Base-by-base conservation (phyloP, 2,888 invertebrate genomes). In the Philhelius pedissequus region DNA sequence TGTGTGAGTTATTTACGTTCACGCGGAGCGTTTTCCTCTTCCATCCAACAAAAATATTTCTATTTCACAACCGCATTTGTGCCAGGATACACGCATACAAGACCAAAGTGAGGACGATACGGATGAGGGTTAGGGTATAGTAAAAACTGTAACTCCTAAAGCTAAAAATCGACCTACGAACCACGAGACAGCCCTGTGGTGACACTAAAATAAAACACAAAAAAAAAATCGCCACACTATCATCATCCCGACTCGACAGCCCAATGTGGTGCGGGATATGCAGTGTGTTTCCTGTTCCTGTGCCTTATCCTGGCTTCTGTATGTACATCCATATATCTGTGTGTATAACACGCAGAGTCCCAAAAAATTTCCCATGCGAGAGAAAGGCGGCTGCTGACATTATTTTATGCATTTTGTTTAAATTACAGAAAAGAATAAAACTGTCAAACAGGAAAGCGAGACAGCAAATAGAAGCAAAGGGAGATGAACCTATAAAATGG, bases 351-450 rank as follows among this genome's bases (percentile, higher is more conserved):
- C 66, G 56, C 50, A 38, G 58, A 81, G 56, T 38, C 62, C 79
- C 79, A 62, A 69, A 83, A 79, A 74, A 78, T 79, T n/a, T 74
- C 78, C 78, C 69, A 78, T 83, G 79, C 83, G 83, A 83, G 74
- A 73, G 66, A 83, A 79, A 73, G 66, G 64, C 71, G 66, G 64
- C 71, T 80, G 84, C 84, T 84, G 83, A 84, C 83, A 84, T 83
- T 83, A 84, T 84, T 84, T 84, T 84, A 84, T 84, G 83, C 83
- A 84, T 75, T 84, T 84, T 79, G 79, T 84, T 84, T 79, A 84
- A 84, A 84, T 84, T 84, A 84, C 83, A 79, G 86, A 86, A 83
- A 87, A 87, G 86, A 87, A 86, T 86, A 87, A 87, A 87, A 87
- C 86, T 87, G 86, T 87, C 86, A 87, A 84, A 80, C 70, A 58